Evolutionary conservation across 2,113 vertebrate genomes (phyloP).

Genomic region (Mionectes macconnelli): DNA sequence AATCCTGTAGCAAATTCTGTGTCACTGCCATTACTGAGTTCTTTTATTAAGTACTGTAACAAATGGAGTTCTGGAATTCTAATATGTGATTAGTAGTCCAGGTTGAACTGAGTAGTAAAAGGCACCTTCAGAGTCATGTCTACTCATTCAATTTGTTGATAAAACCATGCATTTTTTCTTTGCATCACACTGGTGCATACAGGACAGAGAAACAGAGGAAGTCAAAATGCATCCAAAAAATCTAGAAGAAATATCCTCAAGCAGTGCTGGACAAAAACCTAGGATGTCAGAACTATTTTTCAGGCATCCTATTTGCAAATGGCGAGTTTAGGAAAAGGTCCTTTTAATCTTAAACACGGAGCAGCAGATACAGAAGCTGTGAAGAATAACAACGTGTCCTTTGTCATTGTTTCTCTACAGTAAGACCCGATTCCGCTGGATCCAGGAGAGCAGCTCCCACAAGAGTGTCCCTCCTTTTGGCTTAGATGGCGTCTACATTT

Average conservation of each 20-base stretch:
- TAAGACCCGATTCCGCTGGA: slow-evolving; percentile 97
- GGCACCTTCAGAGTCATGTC: background rate
- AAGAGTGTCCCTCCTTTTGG: slow-evolving; percentile 88
- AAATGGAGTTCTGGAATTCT: background rate
- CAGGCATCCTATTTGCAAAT: background rate
- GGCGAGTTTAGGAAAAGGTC: background rate
- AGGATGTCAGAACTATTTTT: background rate
- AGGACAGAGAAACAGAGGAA: background rate
- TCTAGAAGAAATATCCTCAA: background rate
- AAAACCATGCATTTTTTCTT: background rate
- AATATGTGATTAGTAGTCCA: background rate
- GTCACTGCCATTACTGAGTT: background rate
- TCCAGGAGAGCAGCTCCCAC: slow-evolving; percentile 92
- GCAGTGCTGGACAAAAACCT: background rate
- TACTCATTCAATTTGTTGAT: background rate
- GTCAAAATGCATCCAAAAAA: background rate
- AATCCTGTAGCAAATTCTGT: background rate
- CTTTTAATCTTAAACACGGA: background rate
- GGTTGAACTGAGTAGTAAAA: background rate
- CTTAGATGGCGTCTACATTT: slow-evolving; percentile 94
- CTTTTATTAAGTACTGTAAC: background rate
- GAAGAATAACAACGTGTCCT: background rate
- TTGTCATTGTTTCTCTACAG: slow-evolving; percentile 63
- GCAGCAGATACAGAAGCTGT: background rate
- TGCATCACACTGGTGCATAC: background rate